Percentiles rank a stretch among this genome's conserved stretches.
Evolutionary conservation across 92 coral and sea anemone genomes (phyloP).

Genomic region (Pocillopora grandis): DNA sequence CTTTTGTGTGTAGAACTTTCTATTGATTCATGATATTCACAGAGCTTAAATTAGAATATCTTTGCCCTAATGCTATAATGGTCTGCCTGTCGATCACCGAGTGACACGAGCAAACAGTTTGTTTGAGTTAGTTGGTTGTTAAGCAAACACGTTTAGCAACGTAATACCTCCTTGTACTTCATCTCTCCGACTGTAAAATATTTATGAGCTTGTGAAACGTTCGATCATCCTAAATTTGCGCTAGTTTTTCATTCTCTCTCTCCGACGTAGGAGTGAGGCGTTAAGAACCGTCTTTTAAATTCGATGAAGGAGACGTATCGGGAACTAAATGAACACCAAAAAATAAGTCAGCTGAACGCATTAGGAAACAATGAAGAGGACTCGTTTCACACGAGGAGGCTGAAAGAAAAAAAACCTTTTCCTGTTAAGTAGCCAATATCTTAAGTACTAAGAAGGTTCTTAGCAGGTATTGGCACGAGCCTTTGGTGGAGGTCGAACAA

Average conservation of each 20-base stretch:
- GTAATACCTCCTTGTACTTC: conserved; percentile 65
- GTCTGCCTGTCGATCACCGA: conserved; percentile 73
- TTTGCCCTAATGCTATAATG: conserved; percentile 85
- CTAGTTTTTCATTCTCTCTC: not conserved
- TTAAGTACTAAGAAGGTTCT: not conserved
- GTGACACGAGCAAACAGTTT: conserved; percentile 89
- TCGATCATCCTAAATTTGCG: conserved; percentile 19
- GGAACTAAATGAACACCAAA: not conserved
- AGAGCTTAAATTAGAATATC: conserved; percentile 83
- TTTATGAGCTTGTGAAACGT: conserved; percentile 24
- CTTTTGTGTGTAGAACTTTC: conserved; percentile 40
- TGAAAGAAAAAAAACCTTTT: not conserved
- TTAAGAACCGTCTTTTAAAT: not conserved
- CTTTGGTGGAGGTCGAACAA: not conserved
- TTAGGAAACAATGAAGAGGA: not conserved
- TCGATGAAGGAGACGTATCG: not conserved
- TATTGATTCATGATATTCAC: conserved; percentile 80
- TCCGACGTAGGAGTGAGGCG: not conserved
- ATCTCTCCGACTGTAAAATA: conserved; percentile 18
- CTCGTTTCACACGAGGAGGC: not conserved
- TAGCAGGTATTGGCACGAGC: conserved; percentile 8
- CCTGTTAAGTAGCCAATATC: conserved; percentile 1
- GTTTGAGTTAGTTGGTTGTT: conserved; percentile 84
- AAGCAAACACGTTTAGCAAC: conserved; percentile 72
- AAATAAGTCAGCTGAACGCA: not conserved